Evolutionary conservation across 2,888 invertebrate genomes (phyloP).

Genomic region (Scaptomyza reducta): DNA sequence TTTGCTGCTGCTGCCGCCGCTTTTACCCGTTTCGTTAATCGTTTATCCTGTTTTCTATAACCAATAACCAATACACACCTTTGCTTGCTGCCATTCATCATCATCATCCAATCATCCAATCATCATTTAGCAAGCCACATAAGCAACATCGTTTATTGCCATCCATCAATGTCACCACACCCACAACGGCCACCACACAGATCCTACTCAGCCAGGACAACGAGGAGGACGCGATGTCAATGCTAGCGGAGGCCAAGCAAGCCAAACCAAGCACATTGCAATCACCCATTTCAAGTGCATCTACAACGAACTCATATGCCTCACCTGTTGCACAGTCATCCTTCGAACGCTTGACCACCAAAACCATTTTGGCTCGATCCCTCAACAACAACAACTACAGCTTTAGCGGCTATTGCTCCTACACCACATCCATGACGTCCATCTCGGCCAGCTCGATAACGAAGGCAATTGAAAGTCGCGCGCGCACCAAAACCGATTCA

Average conservation of each 20-base stretch:
- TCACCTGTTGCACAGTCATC: conserved; percentile 68
- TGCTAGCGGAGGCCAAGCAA: not conserved
- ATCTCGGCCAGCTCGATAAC: conserved; percentile 59
- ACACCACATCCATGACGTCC: conserved; percentile 65
- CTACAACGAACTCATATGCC: conserved; percentile 60
- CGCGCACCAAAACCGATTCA: conserved; percentile 82
- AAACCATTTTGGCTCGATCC: conserved; percentile 75
- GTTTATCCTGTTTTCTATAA: conserved; percentile 69
- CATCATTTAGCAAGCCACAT: conserved; percentile 45
- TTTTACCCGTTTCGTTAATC: conserved; percentile 67
- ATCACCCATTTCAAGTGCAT: conserved; percentile 48
- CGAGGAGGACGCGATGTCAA: conserved; percentile 6
- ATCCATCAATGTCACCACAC: conserved; percentile 78
- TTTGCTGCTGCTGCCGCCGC: conserved; percentile 22
- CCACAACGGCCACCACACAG: conserved; percentile 77
- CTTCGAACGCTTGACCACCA: conserved; percentile 72
- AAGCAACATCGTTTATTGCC: conserved; percentile 68
- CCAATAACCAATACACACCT: conserved; percentile 32
- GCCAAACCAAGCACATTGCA: conserved; percentile 16
- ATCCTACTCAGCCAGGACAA: conserved; percentile 60
- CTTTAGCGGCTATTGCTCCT: conserved; percentile 73
- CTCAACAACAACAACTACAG: conserved; percentile 43
- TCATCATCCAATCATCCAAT: conserved; percentile 28
- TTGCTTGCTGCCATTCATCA: conserved; percentile 51
- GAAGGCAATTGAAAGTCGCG: conserved; percentile 74